Base-by-base conservation (phyloP, 2,113 vertebrate genomes). In the Craseonycteris thonglongyai region DNA sequence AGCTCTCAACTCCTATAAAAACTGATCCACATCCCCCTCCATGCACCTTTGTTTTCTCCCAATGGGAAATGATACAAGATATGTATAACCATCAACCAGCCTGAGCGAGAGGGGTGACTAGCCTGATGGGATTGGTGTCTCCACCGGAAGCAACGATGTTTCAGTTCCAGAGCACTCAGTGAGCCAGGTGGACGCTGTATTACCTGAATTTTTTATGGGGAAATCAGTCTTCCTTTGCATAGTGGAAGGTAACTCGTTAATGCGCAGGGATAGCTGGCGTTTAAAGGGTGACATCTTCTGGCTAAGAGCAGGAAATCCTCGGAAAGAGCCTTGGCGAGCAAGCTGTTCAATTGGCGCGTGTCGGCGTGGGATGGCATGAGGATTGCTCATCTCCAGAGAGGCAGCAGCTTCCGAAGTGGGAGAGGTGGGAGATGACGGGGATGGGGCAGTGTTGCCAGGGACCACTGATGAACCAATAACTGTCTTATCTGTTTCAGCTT, bases 251-350 rank as follows among this genome's bases (percentile, higher is more conserved):
- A 99, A 98, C 96, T 99, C 99, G 58, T 99, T 99, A 98, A 99
- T 99, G 96, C 99, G 98, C 95, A 99, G 98, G 1, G 99, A 99
- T 75, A 99, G 97, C 87, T 99, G 99, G 21, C 99, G 98, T 95
- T 99, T 99, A 97, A 99, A 99, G 93, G 99, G 99, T 75, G 99
- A 99, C 49, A 99, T 99, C 98, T 99, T 99, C 98, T 99, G 99
- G 97, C 99, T 99, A 65, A 99, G 99, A 61, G 98, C 99, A 0
- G 99, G 99, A 98, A 99, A 99, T 93, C 99, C 99, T 76, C 99
- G 98, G 98, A 99, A 99, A 66, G 99, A 99, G 54, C 99, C 99
- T 98, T 99, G 99, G 49, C 99, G 98, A 95, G 99, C 99, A 59
- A 99, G 98, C 4, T 99, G 99, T 74, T 99, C 99, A 61, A 99